Evolutionary conservation across 2,797 vertebrate species (phyloP).

Genomic region (Choloepus didactylus): DNA sequence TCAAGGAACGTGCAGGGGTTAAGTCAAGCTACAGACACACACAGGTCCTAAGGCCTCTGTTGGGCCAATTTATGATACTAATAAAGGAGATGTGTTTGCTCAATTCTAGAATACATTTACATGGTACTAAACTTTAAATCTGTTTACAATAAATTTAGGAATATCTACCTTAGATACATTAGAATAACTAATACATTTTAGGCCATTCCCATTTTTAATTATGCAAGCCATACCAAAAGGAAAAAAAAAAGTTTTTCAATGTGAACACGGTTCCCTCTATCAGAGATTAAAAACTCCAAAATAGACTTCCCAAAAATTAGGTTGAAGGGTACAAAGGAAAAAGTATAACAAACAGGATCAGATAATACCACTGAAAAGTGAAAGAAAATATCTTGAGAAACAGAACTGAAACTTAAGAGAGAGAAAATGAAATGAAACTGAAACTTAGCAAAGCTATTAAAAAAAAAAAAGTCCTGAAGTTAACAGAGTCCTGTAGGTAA

Average conservation of each 20-base stretch:
- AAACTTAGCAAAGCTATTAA: constrained; percentile 76
- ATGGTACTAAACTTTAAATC: neutral
- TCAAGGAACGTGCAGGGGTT: neutral
- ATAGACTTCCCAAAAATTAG: neutral
- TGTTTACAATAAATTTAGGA: constrained; percentile 47
- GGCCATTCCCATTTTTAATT: neutral
- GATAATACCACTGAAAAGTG: neutral
- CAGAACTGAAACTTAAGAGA: constrained; percentile 82
- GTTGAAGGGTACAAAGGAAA: constrained; percentile 60
- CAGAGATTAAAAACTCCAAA: neutral
- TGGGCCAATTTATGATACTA: neutral
- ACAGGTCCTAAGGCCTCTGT: neutral
- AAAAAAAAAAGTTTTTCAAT: neutral
- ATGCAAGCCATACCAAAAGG: neutral
- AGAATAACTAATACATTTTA: constrained; percentile 51
- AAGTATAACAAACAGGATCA: neutral
- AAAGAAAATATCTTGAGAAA: constrained; percentile 67
- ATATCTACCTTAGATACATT: neutral
- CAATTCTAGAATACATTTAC: neutral
- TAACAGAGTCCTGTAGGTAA: constrained; percentile 31
- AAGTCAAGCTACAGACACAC: neutral
- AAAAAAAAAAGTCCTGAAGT: constrained; percentile 36
- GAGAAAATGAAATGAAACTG: constrained; percentile 87
- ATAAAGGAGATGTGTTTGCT: neutral
- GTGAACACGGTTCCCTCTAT: neutral